Base-by-base conservation (phyloP, 2,113 vertebrate species). In the Tupaia chinensis region DNA sequence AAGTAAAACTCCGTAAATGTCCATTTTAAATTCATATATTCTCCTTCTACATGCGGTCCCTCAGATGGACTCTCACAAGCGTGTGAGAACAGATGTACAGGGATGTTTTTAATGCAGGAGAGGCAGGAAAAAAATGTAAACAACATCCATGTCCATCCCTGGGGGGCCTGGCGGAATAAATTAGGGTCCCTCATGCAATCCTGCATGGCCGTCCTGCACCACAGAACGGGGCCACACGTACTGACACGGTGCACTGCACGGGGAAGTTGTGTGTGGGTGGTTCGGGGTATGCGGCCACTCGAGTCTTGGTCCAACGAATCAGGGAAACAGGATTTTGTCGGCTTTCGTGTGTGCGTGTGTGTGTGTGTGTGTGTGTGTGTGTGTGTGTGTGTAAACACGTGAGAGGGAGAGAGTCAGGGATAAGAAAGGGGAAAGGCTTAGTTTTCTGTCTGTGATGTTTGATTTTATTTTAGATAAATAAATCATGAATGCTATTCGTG, bases 221-320 rank as follows among this genome's bases (percentile, higher is more conserved):
- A 0, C 0, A 6, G 69, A 77, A 63, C 13, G 7, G 61, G 69
- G 2, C 34, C 2, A 9, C 1, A 4, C 5, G 11, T 7, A 3
- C 16, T 3, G 11, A 23, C 29, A 13, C 0, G 2, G 3, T 8
- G 32, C 1, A 3, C 25, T 7, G 20, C 1, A 1, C 68, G 85
- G 60, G 22, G 68, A 19, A 65, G 17, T 16, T 17, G 23, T 16
- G 22, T 0, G 1, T 4, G 29, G 17, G 17, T 12, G 10, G 8
- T 32, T 63, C 44, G 29, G 76, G 83, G 19, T 1, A 2, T 0
- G 3, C 8, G 61, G 17, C 44, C 44, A 32, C 44, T 44, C 44
- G 5, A 44, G 44, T 44, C 44, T 44, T 44, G 44, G 44, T 44
- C 44, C 44, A 44, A 44, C 4, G 44, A 44, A 44, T 44, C 44